Evolutionary conservation across 1,140 invertebrate genomes (phyloP), one percentile per base, ranked within the genome.

Genomic region (Druon quercuslanigerum): DNA sequence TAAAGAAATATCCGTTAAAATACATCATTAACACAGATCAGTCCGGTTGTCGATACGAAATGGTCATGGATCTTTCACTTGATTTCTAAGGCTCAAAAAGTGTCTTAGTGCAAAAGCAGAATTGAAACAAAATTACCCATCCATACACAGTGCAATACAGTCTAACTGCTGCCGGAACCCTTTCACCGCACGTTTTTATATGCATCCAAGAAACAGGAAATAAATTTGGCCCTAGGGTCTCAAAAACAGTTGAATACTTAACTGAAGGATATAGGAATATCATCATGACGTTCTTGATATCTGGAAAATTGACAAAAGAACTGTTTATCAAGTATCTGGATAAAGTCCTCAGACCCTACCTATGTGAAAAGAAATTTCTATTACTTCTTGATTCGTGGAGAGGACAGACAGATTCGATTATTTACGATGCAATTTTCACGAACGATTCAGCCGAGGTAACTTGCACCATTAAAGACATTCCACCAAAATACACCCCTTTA

Each of bases 391-490:
- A 84, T 74, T 82, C 78, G 3, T 83, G 80, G 78, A 74, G 72
- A 60, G 80, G 82, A 14, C 74, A 83, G 79, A 83, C 73, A 17
- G 71, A 84, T 19, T 16, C 16, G 0, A 0, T 12, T 0, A 14
- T 82, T 7, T 75, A 83, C 40, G 70, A 86, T 70, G 70, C 81
- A 4, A 73, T 75, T 20, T 86, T 84, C 74, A n/a, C 50, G 13
- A 19, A 78, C 51, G 50, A 77, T 14, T 8, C 77, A 12, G 51
- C 56, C n/a, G 11, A 71, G 19, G 1, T 16, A 13, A 85, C 72
- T 1, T 79, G 80, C 11, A 82, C 60, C 9, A 13, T 86, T 0
- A 78, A 86, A 85, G 20, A 84, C 17, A 84, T 86, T 73, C 74
- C 80, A 2, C 76, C 83, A 2, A 81, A 85, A 66, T 86, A 81